Conservation (phyloP, 2,888 invertebrate genomes). For the Autographa gamma region DNA sequence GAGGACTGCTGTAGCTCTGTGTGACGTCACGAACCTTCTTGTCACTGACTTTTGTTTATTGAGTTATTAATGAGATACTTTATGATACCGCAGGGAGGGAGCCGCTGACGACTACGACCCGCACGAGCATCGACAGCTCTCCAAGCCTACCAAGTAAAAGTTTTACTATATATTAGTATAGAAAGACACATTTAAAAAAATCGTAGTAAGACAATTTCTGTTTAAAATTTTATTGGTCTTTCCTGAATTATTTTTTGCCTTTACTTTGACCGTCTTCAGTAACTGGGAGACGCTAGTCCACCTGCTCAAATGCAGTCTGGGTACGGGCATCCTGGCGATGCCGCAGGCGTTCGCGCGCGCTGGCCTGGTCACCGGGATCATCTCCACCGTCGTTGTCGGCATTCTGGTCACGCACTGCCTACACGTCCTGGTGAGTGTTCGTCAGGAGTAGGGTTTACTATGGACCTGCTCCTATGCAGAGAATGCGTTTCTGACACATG, state of each 20-base stretch:
- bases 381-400: slow-evolving; percentile 94
- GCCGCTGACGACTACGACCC: slow-evolving; percentile 90
- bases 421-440: slow-evolving; percentile 91
- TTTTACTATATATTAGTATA: too few relatives aligned
- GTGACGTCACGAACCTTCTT: too few relatives aligned
- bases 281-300: slow-evolving; percentile 95
- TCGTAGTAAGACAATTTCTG: too few relatives aligned
- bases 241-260: neutral
- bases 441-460: neutral
- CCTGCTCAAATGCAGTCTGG: slow-evolving; percentile 96
- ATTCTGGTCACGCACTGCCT: slow-evolving; percentile 95
- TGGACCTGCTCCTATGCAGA: neutral
- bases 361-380: slow-evolving; percentile 93
- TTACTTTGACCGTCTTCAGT: slow-evolving; percentile 80
- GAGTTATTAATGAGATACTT: neutral
- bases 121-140: slow-evolving; percentile 89
- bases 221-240: too few relatives aligned
- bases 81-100: slow-evolving; percentile 51
- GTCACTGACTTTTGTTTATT: too few relatives aligned
- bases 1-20: too few relatives aligned
- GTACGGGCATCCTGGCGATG: slow-evolving; percentile 98
- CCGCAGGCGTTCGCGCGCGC: slow-evolving; percentile 96
- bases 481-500: too few relatives aligned
- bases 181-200: too few relatives aligned
- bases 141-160: slow-evolving; percentile 92